Percentiles rank a stretch among this genome's conserved stretches.
Evolutionary conservation across 2,888 invertebrate genomes (phyloP).

Genomic region (Priocnemis perturbator): DNA sequence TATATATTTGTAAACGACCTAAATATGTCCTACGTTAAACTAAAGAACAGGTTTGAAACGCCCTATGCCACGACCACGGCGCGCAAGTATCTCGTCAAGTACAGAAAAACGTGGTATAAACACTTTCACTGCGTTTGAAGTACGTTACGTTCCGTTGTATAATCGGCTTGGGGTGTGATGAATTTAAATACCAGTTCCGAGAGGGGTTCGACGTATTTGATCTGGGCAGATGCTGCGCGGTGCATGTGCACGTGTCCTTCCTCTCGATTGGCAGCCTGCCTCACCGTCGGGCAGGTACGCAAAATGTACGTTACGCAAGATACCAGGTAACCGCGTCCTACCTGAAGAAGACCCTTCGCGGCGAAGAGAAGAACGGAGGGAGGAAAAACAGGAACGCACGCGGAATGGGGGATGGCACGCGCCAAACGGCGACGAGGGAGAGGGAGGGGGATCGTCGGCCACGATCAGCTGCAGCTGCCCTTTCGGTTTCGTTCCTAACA

Average conservation of each 20-base stretch:
- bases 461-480: slow-evolving; percentile 57
- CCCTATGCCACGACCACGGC: too few species aligned
- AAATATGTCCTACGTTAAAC: too few species aligned
- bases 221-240: slow-evolving; percentile 18
- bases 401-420: slow-evolving; percentile 60
- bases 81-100: background rate
- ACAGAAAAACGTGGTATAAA: too few species aligned
- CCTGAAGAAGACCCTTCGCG: slow-evolving; percentile 56
- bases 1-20: too few species aligned
- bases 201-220: too few species aligned
- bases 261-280: slow-evolving; percentile 5
- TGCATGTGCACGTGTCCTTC: slow-evolving; percentile 22
- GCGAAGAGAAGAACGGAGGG: slow-evolving; percentile 33
- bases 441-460: slow-evolving; percentile 42
- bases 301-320: slow-evolving; percentile 63
- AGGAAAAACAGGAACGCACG: slow-evolving; percentile 18
- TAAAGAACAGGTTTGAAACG: too few species aligned
- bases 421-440: slow-evolving; percentile 42
- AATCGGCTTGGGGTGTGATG: too few species aligned
- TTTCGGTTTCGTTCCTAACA: slow-evolving; percentile 56
- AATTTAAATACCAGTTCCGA: too few species aligned
- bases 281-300: slow-evolving; percentile 50
- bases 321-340: slow-evolving; percentile 56
- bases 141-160: too few species aligned
- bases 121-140: too few species aligned